Evolutionary conservation across 2,797 vertebrate genomes (phyloP).

Genomic region (Xenentodon cancila): DNA sequence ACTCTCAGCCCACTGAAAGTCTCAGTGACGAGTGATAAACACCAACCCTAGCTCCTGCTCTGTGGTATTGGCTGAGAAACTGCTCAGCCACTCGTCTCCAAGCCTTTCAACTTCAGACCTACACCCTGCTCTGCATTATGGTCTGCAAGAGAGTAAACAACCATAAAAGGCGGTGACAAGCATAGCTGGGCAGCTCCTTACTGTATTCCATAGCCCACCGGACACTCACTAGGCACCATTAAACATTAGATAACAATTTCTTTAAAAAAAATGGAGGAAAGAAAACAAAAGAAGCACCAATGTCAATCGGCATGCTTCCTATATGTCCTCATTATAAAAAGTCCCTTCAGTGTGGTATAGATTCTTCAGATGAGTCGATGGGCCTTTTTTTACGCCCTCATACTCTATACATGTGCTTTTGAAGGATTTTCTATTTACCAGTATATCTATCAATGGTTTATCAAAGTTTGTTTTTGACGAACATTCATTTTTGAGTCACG

Average conservation of each 20-base stretch:
- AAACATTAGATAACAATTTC: not conserved
- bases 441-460: too few species aligned
- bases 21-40: slow-evolving; percentile 67
- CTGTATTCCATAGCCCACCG: not conserved
- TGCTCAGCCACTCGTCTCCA: slow-evolving; percentile 51
- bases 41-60: slow-evolving; percentile 46
- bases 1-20: slow-evolving; percentile 17
- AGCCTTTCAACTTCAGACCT: slow-evolving; percentile 45
- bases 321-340: too few species aligned
- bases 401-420: too few species aligned
- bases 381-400: too few species aligned
- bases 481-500: too few species aligned
- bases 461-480: too few species aligned
- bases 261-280: not conserved
- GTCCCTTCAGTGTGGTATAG: too few species aligned
- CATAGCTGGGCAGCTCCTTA: slow-evolving; percentile 10
- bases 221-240: not conserved
- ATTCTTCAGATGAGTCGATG: too few species aligned
- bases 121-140: slow-evolving; percentile 31
- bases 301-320: too few species aligned
- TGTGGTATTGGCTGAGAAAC: slow-evolving; percentile 66
- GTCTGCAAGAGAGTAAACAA: slow-evolving; percentile 24
- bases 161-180: slow-evolving; percentile 10
- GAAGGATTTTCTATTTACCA: too few species aligned
- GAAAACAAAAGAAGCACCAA: not conserved